Conservation (phyloP, 2,797 vertebrate species). For the Enteromius trimaculatus region DNA sequence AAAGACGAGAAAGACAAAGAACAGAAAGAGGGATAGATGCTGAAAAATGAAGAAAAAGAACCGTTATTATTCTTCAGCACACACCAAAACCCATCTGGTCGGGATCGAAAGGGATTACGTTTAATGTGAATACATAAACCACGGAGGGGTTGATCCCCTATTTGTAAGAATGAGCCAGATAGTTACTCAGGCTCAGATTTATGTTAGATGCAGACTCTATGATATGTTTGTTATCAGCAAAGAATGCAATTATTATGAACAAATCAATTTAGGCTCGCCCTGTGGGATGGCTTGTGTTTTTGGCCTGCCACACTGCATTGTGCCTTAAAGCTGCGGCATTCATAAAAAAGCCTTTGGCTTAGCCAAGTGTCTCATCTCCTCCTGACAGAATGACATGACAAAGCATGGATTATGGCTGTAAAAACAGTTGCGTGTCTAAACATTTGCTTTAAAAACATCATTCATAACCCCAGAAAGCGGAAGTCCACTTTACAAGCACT, state of each 20-base stretch:
- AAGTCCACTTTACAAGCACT: slow-evolving; percentile 59
- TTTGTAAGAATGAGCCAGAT: slow-evolving; percentile 69
- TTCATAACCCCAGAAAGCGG: slow-evolving; percentile 55
- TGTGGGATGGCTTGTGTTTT: slow-evolving; percentile 18
- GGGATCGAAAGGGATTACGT: slow-evolving; percentile 64
- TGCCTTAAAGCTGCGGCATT: slow-evolving; percentile 33
- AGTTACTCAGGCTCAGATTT: slow-evolving; percentile 63
- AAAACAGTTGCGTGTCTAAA: slow-evolving; percentile 67
- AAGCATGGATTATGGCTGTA: slow-evolving; percentile 60
- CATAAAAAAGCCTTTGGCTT: slow-evolving; percentile 44
- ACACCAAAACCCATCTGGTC: slow-evolving; percentile 70
- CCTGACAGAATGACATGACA: slow-evolving; percentile 57
- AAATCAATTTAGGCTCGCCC: slow-evolving; percentile 28
- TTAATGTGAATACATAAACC: slow-evolving; percentile 70
- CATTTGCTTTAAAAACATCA: slow-evolving; percentile 68
- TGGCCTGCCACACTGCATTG: not conserved
- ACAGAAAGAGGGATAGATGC: slow-evolving; percentile 44
- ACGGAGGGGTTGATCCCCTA: slow-evolving; percentile 64
- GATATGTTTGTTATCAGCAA: slow-evolving; percentile 58
- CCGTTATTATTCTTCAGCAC: slow-evolving; percentile 48
- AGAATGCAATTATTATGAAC: slow-evolving; percentile 48
- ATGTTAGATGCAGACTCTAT: slow-evolving; percentile 49
- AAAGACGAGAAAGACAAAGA: slow-evolving; percentile 33
- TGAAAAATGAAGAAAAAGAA: slow-evolving; percentile 54
- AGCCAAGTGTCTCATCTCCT: slow-evolving; percentile 52